Base-by-base conservation (phyloP, 2,888 invertebrate genomes). In the Drosophila cracens region DNA sequence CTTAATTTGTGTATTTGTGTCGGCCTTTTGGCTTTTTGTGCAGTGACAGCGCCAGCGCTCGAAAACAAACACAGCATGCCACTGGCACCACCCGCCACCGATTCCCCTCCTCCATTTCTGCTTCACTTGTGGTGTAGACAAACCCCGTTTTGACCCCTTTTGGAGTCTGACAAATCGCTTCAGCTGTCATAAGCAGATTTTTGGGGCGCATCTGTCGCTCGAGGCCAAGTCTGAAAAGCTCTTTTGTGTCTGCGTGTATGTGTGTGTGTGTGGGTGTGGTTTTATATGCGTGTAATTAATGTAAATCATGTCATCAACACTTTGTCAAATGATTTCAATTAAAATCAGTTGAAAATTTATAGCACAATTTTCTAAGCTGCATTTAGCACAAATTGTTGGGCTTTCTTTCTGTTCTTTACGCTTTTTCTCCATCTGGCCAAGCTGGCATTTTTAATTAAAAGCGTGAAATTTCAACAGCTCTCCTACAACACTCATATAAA, bases 391-490 rank as follows among this genome's bases (percentile, higher is more conserved):
- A 82, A 69, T 82, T 79, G 68, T 70, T 68, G 49, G 69, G 49
- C 49, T 61, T 40, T 10, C 31, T n/a, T 31, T 11, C 33, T 16
- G 33, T 13, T 43, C 29, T 57, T 5, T 6, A 11, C 29, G 18
- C 49, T 57, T 5, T 16, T 34, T 31, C 16, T 43, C 1, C 27
- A 54, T 25, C 16, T 46, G 25, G 25, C 46, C 25, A 25, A 16
- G 46, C 2, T 25, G 25, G 52, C 27, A 52, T 65, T 81, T 86
- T 81, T 80, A 86, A 83, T 86, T 83, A 81, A 86, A 80, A 86
- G 74, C 74, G 72, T 81, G 70, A 83, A 86, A 86, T 81, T 83
- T 83, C 81, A 86, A 86, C 76, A 56, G 74, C 72, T 54, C 75
- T 82, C 74, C 62, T 73, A 66, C 46, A 57, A 31, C 62, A 69